Percentiles rank a stretch among this genome's conserved stretches.
phyloP scores from a whole-genome alignment of 2,888 invertebrate species.

The Platycheirus albimanus region DNA sequence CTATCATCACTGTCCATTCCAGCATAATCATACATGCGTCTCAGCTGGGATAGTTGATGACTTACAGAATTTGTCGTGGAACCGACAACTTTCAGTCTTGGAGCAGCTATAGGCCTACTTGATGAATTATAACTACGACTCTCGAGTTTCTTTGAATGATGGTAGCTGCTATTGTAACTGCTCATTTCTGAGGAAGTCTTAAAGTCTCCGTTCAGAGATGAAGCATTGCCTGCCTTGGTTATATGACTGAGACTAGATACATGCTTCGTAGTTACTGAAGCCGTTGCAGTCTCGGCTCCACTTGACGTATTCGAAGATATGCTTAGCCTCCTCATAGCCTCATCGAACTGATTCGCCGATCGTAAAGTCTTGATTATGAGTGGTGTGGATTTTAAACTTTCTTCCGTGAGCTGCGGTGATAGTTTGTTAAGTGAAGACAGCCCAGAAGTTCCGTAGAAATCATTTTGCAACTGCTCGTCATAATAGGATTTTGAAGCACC shows the following conservation, averaged over 20 bases:
- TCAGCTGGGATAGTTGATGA: slow-evolving; percentile 80
- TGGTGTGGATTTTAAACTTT: slow-evolving; percentile 82
- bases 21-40: slow-evolving; percentile 80
- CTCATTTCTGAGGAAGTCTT: slow-evolving; percentile 61
- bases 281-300: slow-evolving; percentile 77
- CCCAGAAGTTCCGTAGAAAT: slow-evolving; percentile 61
- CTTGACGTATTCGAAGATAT: slow-evolving; percentile 80
- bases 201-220: slow-evolving; percentile 70
- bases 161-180: slow-evolving; percentile 63
- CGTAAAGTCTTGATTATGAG: slow-evolving; percentile 82
- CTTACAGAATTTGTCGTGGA: slow-evolving; percentile 80
- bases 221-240: slow-evolving; percentile 51
- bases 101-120: slow-evolving; percentile 78
- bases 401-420: slow-evolving; percentile 75
- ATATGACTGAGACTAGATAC: slow-evolving; percentile 63
- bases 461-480: slow-evolving; percentile 66
- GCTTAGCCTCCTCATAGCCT: slow-evolving; percentile 81
- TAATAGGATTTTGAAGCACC: slow-evolving; percentile 59
- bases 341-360: slow-evolving; percentile 82
- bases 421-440: slow-evolving; percentile 35
- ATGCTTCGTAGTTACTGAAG: slow-evolving; percentile 59
- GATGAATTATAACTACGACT: slow-evolving; percentile 17
- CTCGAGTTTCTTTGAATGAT: slow-evolving; percentile 30
- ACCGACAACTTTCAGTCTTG: slow-evolving; percentile 80
- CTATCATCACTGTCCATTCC: slow-evolving; percentile 83